Evolutionary conservation across 2,888 invertebrate species (phyloP).

Genomic region (Eugnorisma glareosa): DNA sequence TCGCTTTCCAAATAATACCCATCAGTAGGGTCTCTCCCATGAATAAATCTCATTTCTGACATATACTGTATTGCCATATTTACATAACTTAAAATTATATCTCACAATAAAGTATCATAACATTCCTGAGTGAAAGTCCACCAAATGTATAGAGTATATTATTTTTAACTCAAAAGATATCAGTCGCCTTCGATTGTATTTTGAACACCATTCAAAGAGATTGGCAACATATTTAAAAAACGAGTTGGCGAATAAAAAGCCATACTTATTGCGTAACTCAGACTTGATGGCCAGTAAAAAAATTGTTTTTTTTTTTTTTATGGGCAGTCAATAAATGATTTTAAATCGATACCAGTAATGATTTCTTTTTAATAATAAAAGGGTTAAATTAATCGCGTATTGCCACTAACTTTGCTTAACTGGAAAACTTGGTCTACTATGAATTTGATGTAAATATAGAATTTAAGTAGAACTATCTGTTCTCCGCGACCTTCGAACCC

Average conservation of each 20-base stretch:
- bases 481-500: too few relatives aligned
- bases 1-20: slow-evolving; percentile 7
- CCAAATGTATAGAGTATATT: background rate
- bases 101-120: background rate
- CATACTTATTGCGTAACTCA: slow-evolving; percentile 11
- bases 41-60: slow-evolving; percentile 32
- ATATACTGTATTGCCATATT: slow-evolving; percentile 19
- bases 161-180: background rate
- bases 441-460: background rate
- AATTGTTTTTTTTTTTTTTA: background rate
- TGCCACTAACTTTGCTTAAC: too few relatives aligned
- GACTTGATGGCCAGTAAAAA: background rate
- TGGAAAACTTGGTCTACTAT: background rate
- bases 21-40: slow-evolving; percentile 34
- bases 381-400: background rate
- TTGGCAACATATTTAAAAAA: slow-evolving; percentile 13
- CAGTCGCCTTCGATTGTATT: slow-evolving; percentile 10
- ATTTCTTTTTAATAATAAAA: background rate
- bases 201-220: background rate
- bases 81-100: slow-evolving; percentile 32
- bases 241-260: background rate
- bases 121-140: slow-evolving; percentile 6
- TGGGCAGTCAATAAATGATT: background rate
- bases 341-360: slow-evolving; percentile 1
- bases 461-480: background rate